Evolutionary conservation across 2,113 vertebrate genomes (phyloP).

Genomic region (Lipophrys pholis): DNA sequence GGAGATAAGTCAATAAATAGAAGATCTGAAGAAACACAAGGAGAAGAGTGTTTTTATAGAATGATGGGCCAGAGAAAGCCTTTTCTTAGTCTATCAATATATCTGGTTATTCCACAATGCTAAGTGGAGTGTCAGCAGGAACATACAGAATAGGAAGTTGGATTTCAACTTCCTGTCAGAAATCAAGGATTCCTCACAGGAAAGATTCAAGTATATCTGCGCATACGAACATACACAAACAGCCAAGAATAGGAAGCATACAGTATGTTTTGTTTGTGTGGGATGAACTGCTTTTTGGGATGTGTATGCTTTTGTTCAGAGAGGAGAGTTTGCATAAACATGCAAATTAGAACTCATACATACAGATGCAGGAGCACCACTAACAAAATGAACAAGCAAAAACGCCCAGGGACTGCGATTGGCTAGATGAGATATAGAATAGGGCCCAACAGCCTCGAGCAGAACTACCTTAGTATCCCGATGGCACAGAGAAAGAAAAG

Average conservation of each 20-base stretch:
- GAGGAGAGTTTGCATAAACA: slow-evolving; percentile 56
- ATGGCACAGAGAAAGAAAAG: slow-evolving; percentile 19
- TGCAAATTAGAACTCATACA: slow-evolving; percentile 61
- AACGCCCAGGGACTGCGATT: slow-evolving; percentile 15
- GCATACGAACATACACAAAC: neutral
- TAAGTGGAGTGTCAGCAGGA: slow-evolving; percentile 11
- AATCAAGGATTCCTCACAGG: slow-evolving; percentile 8
- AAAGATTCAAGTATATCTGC: neutral
- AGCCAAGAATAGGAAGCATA: neutral
- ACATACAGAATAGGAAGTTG: slow-evolving; percentile 14
- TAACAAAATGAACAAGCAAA: slow-evolving; percentile 39
- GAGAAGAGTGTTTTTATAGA: slow-evolving; percentile 13
- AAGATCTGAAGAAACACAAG: slow-evolving; percentile 6
- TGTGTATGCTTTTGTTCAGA: slow-evolving; percentile 55
- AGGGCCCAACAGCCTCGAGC: slow-evolving; percentile 12
- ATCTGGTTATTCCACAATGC: slow-evolving; percentile 40
- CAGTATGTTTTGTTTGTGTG: slow-evolving; percentile 44
- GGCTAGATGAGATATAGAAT: slow-evolving; percentile 37
- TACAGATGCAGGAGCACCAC: slow-evolving; percentile 28
- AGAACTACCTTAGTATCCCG: slow-evolving; percentile 15
- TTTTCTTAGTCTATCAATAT: slow-evolving; percentile 22
- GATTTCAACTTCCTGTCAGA: slow-evolving; percentile 14
- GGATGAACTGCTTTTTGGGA: slow-evolving; percentile 37
- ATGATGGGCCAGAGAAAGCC: slow-evolving; percentile 6
- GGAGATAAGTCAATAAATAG: neutral